phyloP scores from a whole-genome alignment of 2,113 vertebrate genomes.

The Triplophysa siluroides region DNA sequence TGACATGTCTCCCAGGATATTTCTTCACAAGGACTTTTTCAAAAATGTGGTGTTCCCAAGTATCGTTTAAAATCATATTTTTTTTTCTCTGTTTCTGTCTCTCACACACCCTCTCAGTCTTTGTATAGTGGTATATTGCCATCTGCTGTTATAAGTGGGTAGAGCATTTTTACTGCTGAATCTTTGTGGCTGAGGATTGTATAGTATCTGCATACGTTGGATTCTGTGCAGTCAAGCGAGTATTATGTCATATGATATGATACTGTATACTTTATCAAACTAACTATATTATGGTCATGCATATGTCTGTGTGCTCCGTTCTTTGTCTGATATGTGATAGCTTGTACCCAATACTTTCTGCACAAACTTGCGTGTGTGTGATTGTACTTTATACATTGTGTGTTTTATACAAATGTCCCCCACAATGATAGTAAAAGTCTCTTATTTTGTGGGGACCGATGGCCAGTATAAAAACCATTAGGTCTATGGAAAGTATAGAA shows the following conservation, averaged over 20 bases:
- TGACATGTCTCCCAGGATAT: no score
- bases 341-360: slow-evolving; percentile 13
- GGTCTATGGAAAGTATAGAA: no score
- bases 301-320: not conserved
- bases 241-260: not conserved
- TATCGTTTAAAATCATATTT: no score
- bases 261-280: not conserved
- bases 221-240: not conserved
- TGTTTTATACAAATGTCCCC: no score
- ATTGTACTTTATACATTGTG: no score
- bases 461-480: no score
- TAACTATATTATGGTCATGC: not conserved
- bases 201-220: not conserved
- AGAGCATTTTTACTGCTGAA: slow-evolving; percentile 11
- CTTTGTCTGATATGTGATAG: not conserved
- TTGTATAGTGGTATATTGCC: slow-evolving; percentile 61
- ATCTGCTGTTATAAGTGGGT: slow-evolving; percentile 64
- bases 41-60: no score
- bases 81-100: not conserved
- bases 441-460: no score
- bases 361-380: no score
- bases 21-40: no score
- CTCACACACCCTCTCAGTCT: not conserved
- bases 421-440: no score
- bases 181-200: slow-evolving; percentile 20